Evolutionary conservation across 2,113 vertebrate genomes (phyloP).

Genomic region (Tachysurus vachellii): DNA sequence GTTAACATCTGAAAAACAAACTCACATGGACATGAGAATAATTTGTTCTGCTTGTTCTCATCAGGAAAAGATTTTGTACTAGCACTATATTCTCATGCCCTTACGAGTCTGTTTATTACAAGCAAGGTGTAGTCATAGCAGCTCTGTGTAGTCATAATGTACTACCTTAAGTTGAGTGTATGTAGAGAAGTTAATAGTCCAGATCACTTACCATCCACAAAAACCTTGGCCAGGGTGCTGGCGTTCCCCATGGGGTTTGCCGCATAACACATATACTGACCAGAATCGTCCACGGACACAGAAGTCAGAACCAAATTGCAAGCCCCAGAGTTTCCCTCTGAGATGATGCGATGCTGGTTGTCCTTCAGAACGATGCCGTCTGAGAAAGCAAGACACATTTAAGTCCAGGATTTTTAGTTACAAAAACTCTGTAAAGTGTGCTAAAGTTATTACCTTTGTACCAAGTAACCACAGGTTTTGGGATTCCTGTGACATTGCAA

Average conservation of each 20-base stretch:
- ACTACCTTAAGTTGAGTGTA: not conserved
- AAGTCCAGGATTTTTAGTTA: not conserved
- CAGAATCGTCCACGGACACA: conserved; percentile 79
- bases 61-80: not conserved
- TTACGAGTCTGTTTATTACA: not conserved
- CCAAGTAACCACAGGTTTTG: conserved; percentile 85
- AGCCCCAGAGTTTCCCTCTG: conserved; percentile 83
- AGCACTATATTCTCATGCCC: not conserved
- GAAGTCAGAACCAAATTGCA: conserved; percentile 88
- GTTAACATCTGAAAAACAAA: not conserved
- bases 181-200: not conserved
- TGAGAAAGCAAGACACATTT: conserved; percentile 56
- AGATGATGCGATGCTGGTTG: conserved; percentile 88
- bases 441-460: conserved; percentile 82
- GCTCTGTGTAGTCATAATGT: not conserved
- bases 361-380: conserved; percentile 87
- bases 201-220: conserved; percentile 82
- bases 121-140: not conserved
- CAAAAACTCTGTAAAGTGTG: not conserved
- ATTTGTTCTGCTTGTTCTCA: not conserved
- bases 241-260: conserved; percentile 83
- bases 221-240: conserved; percentile 84
- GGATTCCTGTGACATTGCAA: conserved; percentile 85
- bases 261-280: conserved; percentile 92
- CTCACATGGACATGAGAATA: not conserved